These are phyloP conservation scores for Lagodon rhomboides DNA, from an alignment of 2,797 vertebrate species.

Conservation along the genomic window DNA sequence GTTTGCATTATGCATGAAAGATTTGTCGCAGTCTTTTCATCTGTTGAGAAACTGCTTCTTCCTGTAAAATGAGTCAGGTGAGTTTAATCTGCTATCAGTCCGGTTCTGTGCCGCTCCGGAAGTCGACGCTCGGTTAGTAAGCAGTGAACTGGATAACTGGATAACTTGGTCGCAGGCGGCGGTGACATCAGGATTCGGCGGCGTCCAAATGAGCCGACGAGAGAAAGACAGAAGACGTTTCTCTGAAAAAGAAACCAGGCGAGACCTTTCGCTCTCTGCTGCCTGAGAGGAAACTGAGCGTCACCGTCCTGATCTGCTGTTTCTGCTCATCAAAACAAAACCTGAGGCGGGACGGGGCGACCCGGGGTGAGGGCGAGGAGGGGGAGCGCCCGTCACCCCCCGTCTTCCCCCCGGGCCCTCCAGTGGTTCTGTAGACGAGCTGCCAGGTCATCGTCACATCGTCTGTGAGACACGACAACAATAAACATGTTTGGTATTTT, in stretches of 20 bases:
- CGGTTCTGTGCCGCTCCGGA: neutral
- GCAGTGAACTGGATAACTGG: neutral
- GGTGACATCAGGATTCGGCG: neutral
- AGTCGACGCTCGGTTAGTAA: neutral
- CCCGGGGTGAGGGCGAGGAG: constrained; percentile 31
- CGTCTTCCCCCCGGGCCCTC: too few species aligned
- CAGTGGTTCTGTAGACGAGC: neutral
- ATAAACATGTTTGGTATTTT: neutral
- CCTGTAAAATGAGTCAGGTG: neutral
- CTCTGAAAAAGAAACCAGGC: neutral
- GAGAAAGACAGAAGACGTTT: neutral
- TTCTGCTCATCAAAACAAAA: constrained; percentile 57
- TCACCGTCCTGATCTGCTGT: neutral
- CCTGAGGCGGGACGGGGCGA: constrained; percentile 66
- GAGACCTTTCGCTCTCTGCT: constrained; percentile 8
- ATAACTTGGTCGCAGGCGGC: neutral
- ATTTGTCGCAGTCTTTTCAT: constrained; percentile 1
- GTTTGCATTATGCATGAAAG: constrained; percentile 67
- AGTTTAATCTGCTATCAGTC: neutral
- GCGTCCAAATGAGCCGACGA: neutral
- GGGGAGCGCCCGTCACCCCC: neutral
- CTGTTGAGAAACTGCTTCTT: neutral
- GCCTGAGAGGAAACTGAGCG: constrained; percentile 11
- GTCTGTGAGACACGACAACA: neutral
- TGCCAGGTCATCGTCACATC: neutral